phyloP scores from a whole-genome alignment of 2,797 vertebrate genomes.

The Diceros bicornis region DNA sequence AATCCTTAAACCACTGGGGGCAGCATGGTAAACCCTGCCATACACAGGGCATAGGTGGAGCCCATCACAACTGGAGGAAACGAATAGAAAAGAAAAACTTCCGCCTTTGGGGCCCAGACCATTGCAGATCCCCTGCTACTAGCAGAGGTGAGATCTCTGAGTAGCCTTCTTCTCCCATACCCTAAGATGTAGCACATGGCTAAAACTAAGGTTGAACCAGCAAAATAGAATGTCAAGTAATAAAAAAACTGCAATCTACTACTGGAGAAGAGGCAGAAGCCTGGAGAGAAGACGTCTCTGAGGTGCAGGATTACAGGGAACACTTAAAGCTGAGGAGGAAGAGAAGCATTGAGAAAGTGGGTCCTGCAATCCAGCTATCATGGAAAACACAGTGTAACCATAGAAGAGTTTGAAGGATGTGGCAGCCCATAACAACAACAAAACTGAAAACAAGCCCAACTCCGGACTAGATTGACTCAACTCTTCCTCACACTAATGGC shows the following conservation, averaged over 20 bases:
- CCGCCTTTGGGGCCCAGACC: not conserved
- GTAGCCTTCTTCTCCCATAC: rapidly evolving
- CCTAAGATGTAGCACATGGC: not conserved
- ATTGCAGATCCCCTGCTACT: not conserved
- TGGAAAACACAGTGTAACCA: not conserved
- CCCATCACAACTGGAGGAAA: not conserved
- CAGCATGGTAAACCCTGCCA: not conserved
- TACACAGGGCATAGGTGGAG: not conserved
- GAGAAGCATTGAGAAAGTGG: not conserved
- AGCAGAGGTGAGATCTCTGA: not conserved
- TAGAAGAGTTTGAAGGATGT: not conserved
- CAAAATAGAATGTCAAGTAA: not conserved
- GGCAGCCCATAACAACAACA: not conserved
- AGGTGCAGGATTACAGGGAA: not conserved
- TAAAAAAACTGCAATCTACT: not conserved
- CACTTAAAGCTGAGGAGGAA: not conserved
- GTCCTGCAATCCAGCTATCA: not conserved
- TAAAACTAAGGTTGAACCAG: not conserved
- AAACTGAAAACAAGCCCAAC: not conserved
- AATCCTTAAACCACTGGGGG: not conserved
- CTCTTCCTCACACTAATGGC: not conserved
- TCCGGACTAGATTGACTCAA: not conserved
- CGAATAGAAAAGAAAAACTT: not conserved
- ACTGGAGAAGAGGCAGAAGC: not conserved
- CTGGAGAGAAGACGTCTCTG: not conserved